Conservation (phyloP, 2,888 invertebrate species). For the Cosmia pyralina region DNA sequence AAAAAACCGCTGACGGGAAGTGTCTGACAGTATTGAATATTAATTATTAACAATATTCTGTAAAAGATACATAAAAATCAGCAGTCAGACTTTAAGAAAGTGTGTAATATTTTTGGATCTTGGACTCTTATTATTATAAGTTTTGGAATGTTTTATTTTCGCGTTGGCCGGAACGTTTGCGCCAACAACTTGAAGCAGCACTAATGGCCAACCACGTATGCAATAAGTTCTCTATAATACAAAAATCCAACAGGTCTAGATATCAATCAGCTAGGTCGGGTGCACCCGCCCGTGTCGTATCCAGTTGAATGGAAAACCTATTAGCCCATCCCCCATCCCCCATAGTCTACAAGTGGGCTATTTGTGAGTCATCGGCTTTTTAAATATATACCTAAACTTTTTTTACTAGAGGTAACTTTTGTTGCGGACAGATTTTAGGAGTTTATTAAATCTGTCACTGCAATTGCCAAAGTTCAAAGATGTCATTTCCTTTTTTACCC, state of each 20-base stretch:
- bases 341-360: conserved; percentile 22
- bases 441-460: background rate
- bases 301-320: conserved; percentile 34
- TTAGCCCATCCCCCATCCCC: conserved; percentile 1
- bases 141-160: background rate
- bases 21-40: too few relatives aligned
- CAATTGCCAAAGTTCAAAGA: background rate
- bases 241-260: conserved; percentile 7
- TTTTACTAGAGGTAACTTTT: background rate
- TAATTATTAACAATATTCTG: too few relatives aligned
- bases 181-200: conserved; percentile 2
- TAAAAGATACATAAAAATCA: too few relatives aligned
- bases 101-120: too few relatives aligned
- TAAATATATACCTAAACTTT: background rate
- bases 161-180: background rate
- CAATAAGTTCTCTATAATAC: conserved; percentile 1
- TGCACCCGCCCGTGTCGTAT: conserved; percentile 36
- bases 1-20: too few relatives aligned
- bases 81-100: too few relatives aligned
- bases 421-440: background rate
- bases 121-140: too few relatives aligned
- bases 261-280: conserved; percentile 15
- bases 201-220: background rate
- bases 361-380: conserved; percentile 14
- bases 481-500: background rate